Evolutionary conservation across 2,888 invertebrate species (phyloP).

Genomic region (Cheilosia urbana): DNA sequence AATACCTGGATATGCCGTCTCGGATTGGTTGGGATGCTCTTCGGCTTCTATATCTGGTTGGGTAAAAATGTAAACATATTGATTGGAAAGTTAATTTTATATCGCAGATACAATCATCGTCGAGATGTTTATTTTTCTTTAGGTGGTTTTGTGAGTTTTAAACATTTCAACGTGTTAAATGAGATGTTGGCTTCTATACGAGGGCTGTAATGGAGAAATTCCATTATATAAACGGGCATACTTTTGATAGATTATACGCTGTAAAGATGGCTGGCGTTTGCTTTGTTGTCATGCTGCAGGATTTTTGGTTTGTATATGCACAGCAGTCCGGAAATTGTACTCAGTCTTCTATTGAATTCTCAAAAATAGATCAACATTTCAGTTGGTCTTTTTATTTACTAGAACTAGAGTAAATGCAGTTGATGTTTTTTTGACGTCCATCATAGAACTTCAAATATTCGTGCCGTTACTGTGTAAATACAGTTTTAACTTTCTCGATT

Average conservation of each 20-base stretch:
- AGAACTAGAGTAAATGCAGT: too few species aligned
- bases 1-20: not conserved
- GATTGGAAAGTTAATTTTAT: constrained; percentile 38
- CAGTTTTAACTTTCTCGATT: too few species aligned
- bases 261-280: not conserved
- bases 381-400: too few species aligned
- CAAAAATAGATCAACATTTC: too few species aligned
- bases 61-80: constrained; percentile 16
- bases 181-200: constrained; percentile 9
- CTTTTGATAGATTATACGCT: not conserved
- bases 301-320: not conserved
- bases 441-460: too few species aligned
- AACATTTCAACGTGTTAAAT: constrained; percentile 15
- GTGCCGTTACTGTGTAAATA: too few species aligned
- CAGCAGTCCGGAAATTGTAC: not conserved
- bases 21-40: not conserved
- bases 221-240: not conserved
- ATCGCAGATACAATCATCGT: constrained; percentile 6
- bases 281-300: not conserved
- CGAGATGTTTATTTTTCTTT: constrained; percentile 30
- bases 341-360: not conserved
- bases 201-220: not conserved
- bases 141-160: constrained; percentile 18
- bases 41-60: not conserved
- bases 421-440: too few species aligned